phyloP scores from a whole-genome alignment of 2,888 invertebrate species.

The Eupithecia insigniata region DNA sequence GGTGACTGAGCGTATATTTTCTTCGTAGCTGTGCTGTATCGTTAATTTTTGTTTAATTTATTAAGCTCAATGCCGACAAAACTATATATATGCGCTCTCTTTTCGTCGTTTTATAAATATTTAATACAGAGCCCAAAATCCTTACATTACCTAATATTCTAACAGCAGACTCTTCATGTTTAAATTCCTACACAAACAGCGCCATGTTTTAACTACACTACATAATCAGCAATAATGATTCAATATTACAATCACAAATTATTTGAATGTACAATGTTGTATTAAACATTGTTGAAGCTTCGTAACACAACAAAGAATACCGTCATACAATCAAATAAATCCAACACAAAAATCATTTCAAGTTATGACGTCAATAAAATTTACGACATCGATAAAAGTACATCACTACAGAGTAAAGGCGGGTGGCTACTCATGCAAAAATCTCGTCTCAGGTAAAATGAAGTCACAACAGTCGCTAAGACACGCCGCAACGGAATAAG shows the following conservation, averaged over 20 bases:
- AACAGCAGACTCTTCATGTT: neutral
- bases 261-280: neutral
- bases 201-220: too few species aligned
- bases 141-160: neutral
- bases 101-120: neutral
- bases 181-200: too few species aligned
- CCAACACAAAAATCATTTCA: slow-evolving; percentile 6
- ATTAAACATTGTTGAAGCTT: neutral
- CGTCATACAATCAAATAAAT: neutral
- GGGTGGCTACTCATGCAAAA: slow-evolving; percentile 66
- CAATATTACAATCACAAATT: neutral
- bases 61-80: neutral
- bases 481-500: slow-evolving; percentile 53
- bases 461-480: slow-evolving; percentile 61
- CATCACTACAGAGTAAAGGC: slow-evolving; percentile 50
- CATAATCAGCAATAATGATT: neutral
- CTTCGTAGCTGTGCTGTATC: neutral
- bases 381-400: slow-evolving; percentile 35
- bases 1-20: neutral
- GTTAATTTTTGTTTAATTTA: neutral
- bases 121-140: neutral
- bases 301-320: neutral
- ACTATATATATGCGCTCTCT: neutral
- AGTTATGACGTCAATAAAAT: slow-evolving; percentile 21
- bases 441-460: slow-evolving; percentile 66